A percentile compares a stretch with the other conserved stretches of the same genome.
phyloP scores from a whole-genome alignment of 2,888 invertebrate genomes.

The Alloscopus bannaensis region DNA sequence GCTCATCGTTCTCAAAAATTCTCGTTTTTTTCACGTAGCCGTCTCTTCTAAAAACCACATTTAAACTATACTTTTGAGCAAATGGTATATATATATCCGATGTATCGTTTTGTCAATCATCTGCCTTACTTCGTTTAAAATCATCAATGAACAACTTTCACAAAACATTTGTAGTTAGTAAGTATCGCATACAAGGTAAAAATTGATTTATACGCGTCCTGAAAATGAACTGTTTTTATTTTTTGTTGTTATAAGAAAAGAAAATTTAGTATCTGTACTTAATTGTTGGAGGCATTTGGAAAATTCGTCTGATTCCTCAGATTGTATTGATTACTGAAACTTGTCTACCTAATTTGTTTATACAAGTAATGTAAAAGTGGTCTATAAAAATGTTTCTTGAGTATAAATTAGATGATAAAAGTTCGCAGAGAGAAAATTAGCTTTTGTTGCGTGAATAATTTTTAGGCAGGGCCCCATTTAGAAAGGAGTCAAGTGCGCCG shows the following conservation, averaged over 20 bases:
- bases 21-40: conserved; percentile 14
- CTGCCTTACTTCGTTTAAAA: not conserved
- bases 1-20: too few species aligned
- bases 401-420: too few species aligned
- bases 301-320: conserved; percentile 44
- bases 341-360: too few species aligned
- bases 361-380: too few species aligned
- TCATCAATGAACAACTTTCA: not conserved
- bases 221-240: too few species aligned
- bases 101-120: conserved; percentile 14
- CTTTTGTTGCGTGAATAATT: too few species aligned
- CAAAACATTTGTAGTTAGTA: not conserved
- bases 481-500: too few species aligned
- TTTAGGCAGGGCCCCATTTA: too few species aligned
- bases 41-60: not conserved
- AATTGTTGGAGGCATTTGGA: conserved; percentile 40
- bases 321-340: too few species aligned
- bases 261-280: not conserved
- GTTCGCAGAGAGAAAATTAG: too few species aligned
- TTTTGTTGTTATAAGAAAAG: too few species aligned
- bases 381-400: too few species aligned
- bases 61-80: conserved; percentile 18
- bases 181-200: not conserved
- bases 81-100: conserved; percentile 8
- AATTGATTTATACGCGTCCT: not conserved